These are phyloP conservation scores for Meandrusa payeni DNA, from an alignment of 2,888 invertebrate species.

Conservation along the genomic window DNA sequence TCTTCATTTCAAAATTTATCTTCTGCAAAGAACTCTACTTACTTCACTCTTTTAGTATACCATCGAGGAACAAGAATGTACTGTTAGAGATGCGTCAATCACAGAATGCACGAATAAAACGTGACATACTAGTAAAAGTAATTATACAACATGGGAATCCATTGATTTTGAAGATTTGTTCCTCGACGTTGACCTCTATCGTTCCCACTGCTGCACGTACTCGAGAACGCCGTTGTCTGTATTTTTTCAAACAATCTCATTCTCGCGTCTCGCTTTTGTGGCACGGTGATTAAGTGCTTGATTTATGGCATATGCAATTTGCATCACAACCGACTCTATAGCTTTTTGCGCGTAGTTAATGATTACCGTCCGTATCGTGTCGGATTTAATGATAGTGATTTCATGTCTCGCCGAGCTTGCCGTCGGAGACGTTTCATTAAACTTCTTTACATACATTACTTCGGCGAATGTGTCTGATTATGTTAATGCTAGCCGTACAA, in stretches of 20 bases:
- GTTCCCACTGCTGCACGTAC: conserved; percentile 40
- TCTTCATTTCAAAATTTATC: no score
- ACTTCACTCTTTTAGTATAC: no score
- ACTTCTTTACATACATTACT: conserved; percentile 74
- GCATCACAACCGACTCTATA: conserved; percentile 70
- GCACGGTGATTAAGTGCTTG: conserved; percentile 75
- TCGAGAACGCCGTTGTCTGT: conserved; percentile 45
- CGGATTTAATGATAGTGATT: conserved; percentile 78
- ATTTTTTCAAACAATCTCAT: conserved; percentile 77
- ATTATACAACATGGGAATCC: no score
- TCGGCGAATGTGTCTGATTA: conserved; percentile 75
- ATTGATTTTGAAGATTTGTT: no score
- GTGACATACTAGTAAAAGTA: no score
- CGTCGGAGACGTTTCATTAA: conserved; percentile 75
- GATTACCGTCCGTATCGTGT: conserved; percentile 79
- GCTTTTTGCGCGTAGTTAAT: conserved; percentile 73
- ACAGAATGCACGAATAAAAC: no score
- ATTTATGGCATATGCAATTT: conserved; percentile 78
- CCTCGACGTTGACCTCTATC: no score
- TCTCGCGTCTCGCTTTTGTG: conserved; percentile 61
- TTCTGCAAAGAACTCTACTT: no score
- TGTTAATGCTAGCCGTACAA: conserved; percentile 63
- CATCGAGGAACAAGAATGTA: no score
- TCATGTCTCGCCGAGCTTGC: conserved; percentile 72
- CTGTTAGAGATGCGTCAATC: no score